Evolutionary conservation across 2,797 vertebrate genomes (phyloP), one percentile per base, ranked within the genome.

Genomic region (Apogon talboti): DNA sequence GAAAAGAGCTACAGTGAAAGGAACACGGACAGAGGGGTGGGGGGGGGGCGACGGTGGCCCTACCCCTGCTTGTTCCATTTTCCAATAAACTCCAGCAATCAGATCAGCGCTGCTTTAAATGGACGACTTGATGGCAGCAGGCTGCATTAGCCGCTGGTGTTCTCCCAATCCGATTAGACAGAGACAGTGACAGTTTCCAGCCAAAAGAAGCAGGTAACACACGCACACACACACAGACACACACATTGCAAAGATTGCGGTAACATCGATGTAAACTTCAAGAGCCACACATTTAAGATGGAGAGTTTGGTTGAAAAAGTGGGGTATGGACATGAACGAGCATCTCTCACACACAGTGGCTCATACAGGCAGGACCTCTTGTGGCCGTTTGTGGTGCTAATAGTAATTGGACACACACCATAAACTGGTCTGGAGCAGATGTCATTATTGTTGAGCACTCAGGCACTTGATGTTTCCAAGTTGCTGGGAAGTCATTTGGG

Each of bases 141-240:
- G 87, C 91, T 89, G 91, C 92, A 94, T 95, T 94, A 94, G 93
- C 92, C 78, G 87, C 92, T 91, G 89, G 92, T 91, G 90, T 92
- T 87, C 90, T 90, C 82, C 79, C 90, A 93, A 94, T 94, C 79
- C 82, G 71, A 94, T 95, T 94, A 94, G 82, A 87, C 79, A 45
- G 85, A 94, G 92, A 92, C 94, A 93, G 91, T 93, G 94, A 94
- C 93, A 93, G 91, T 93, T 92, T 89, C 93, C 93, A 94, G 93
- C 90, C 88, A 83, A 90, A 85, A 87, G 72, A 89, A 79, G 76
- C 91, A 93, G 91, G 94, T 93, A 93, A 76, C 58, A 65, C 67
- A 71, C 58, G 61, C 55, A 63, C 62, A 72, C 55, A 63, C 62
- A 72, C 51, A 46, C 49, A 46, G 35, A 56, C 62, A 56, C 64